Percentiles rank a stretch among this genome's conserved stretches.
phyloP scores from a whole-genome alignment of 2,113 vertebrate genomes.

The Calyptommatus sinebrachiatus region DNA sequence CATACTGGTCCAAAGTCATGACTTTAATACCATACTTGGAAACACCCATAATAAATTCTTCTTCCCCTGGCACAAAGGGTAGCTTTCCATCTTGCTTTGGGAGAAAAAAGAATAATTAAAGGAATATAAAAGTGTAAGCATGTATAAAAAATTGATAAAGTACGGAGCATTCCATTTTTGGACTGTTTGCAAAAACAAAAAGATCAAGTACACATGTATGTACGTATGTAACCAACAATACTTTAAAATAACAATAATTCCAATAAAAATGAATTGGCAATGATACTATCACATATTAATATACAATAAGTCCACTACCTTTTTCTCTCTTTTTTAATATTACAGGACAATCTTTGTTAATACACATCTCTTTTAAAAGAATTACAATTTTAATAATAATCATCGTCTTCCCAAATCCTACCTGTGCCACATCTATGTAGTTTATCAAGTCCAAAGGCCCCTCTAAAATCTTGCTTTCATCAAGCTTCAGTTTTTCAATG shows the following conservation, averaged over 20 bases:
- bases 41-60: constrained; percentile 92
- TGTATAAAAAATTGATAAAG: neutral
- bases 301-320: neutral
- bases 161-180: neutral
- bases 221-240: too few species aligned
- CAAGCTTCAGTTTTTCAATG: constrained; percentile 86
- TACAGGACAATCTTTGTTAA: too few species aligned
- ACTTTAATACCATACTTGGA: constrained; percentile 97
- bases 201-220: too few species aligned
- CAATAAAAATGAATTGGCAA: neutral
- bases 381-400: neutral
- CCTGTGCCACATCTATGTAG: constrained; percentile 95
- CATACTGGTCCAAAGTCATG: constrained; percentile 90
- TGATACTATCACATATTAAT: neutral
- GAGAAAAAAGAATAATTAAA: constrained; percentile 43
- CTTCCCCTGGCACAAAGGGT: constrained; percentile 91
- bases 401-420: constrained; percentile 44
- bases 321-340: too few species aligned
- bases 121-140: constrained; percentile 36
- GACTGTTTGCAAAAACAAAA: neutral
- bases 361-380: too few species aligned
- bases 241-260: neutral
- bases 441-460: constrained; percentile 93
- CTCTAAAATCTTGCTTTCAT: constrained; percentile 84
- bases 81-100: constrained; percentile 95